phyloP scores from a whole-genome alignment of 2,888 invertebrate genomes.

The Tetropium fuscum region DNA sequence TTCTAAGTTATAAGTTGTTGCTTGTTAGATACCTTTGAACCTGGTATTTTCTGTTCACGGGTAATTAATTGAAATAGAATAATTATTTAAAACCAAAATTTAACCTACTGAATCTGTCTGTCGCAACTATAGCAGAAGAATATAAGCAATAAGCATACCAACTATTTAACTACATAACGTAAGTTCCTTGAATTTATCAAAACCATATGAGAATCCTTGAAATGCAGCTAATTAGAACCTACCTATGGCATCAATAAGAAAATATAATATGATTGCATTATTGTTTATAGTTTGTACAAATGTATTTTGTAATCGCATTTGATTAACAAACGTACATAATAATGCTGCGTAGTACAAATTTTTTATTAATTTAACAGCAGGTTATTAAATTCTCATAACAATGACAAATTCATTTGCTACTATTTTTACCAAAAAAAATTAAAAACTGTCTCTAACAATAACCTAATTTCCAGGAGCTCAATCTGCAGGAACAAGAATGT shows the following conservation, averaged over 20 bases:
- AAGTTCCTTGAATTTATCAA: no score
- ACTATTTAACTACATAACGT: no score
- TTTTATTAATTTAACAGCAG: constrained; percentile 3
- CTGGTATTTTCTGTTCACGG: no score
- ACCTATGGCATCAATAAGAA: constrained; percentile 4
- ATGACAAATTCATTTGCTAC: constrained; percentile 10
- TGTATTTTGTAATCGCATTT: neutral
- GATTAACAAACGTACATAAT: constrained; percentile 12
- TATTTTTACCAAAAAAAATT: constrained; percentile 4
- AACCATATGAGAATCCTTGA: constrained; percentile 7
- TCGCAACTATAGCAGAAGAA: no score
- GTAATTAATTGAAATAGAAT: no score
- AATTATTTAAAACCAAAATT: no score
- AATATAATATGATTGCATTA: constrained; percentile 9
- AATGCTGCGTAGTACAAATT: constrained; percentile 18
- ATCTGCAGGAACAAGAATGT: constrained; percentile 30
- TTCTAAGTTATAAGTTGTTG: no score
- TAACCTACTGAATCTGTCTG: no score
- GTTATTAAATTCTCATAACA: neutral
- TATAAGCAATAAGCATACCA: no score
- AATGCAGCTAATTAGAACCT: neutral
- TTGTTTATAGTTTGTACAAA: constrained; percentile 6
- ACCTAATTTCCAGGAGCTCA: constrained; percentile 26
- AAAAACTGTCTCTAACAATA: neutral
- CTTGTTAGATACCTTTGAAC: no score